Percentiles rank a stretch among this genome's conserved stretches.
Conservation (phyloP, 2,113 vertebrate species). For the Onychostoma macrolepis region DNA sequence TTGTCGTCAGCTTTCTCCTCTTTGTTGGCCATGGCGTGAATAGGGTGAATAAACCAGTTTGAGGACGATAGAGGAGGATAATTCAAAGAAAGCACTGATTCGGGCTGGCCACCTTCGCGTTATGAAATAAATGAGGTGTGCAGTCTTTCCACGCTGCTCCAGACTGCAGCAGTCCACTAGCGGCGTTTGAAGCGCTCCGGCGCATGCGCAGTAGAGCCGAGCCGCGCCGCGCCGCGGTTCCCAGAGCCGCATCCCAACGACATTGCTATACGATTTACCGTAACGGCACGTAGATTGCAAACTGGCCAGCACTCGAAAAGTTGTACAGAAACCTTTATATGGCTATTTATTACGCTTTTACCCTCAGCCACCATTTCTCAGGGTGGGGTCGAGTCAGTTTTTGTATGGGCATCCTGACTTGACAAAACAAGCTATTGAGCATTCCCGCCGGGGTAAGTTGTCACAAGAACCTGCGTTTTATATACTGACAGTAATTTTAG, state of each 20-base stretch:
- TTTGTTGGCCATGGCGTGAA: slow-evolving; percentile 76
- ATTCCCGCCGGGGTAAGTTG: neutral
- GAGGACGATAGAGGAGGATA: neutral
- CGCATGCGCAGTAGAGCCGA: slow-evolving; percentile 60
- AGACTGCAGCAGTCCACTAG: slow-evolving; percentile 43
- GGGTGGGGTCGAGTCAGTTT: neutral
- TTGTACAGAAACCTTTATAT: neutral
- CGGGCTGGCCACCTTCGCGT: slow-evolving; percentile 13
- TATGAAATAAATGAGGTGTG: slow-evolving; percentile 36
- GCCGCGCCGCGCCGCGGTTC: slow-evolving; percentile 6
- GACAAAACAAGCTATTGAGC: neutral
- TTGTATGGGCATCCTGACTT: neutral
- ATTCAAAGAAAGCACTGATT: neutral
- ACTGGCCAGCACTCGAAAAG: neutral
- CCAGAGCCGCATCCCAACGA: neutral
- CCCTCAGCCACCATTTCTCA: no score
- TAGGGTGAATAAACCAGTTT: slow-evolving; percentile 10
- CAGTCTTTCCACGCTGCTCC: slow-evolving; percentile 44
- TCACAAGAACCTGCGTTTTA: no score
- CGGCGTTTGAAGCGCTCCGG: slow-evolving; percentile 42
- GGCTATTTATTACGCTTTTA: no score
- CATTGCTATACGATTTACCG: no score
- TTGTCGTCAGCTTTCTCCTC: slow-evolving; percentile 75
- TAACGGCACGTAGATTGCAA: neutral
- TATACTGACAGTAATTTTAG: neutral